Base-by-base conservation (phyloP, 2,888 invertebrate genomes). In the Unio pictorum region DNA sequence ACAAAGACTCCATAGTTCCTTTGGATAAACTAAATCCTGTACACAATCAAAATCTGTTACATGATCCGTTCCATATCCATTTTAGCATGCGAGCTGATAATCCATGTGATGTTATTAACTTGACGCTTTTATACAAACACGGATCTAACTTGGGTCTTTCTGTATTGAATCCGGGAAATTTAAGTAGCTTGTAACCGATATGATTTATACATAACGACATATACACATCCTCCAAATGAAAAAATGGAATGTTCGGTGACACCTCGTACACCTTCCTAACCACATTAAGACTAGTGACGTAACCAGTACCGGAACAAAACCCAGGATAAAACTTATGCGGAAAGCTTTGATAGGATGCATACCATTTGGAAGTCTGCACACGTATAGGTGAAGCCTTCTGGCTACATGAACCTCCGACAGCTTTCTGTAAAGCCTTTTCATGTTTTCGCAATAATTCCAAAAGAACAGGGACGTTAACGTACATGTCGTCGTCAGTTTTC, bases 211-310 rank as follows among this genome's bases (percentile, higher is more conserved):
- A 81, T 26, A 81, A 64, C 1, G 75, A 68, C 6, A 83, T 66
- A 58, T 80, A 83, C 34, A 81, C 76, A 58, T 83, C 83, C 67
- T 83, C 83, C 62, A 83, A 63, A 55, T 78, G 74, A 59, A 81
- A 81, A 65, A 80, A 81, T 1, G 83, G 83, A 1, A 81, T 71
- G 34, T 73, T 45, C 6, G 65, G 66, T 6, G 81, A 81, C 1
- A 75, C 58, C 6, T 69, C 64, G 30, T 67, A 64, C 15, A 83
- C 66, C 26, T 68, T 68, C 11, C 63, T 67, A 0, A 71, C 80
- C n/a, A 76, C 74, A 11, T 69, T 56, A 55, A 68, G 61, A n/a
- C 71, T 71, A 61, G 76, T 77, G n/a, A 81, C 68, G 63, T 82
- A 82, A 11, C 75, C 76, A 0, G 78, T 74, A 4, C 82, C 82